These are phyloP conservation scores for Siniperca chuatsi DNA, from an alignment of 2,113 vertebrate genomes.

Conservation along the genomic window DNA sequence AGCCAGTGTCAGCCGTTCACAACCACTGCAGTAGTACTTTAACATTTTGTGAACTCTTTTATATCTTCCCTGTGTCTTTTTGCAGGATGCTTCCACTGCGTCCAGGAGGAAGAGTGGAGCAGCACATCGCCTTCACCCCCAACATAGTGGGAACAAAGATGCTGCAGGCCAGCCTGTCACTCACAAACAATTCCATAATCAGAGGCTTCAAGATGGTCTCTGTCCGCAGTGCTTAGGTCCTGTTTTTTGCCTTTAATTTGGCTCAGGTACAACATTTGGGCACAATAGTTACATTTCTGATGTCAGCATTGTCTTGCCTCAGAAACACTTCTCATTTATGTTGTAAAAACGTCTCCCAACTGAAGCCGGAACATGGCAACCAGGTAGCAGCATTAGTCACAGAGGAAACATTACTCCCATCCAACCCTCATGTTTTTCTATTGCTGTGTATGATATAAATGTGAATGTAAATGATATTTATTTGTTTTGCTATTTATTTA, in stretches of 20 bases:
- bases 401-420: not conserved
- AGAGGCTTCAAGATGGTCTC: constrained; percentile 75
- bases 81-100: constrained; percentile 62
- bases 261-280: not conserved
- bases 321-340: not conserved
- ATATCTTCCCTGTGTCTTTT: not conserved
- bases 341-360: not conserved
- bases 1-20: not conserved
- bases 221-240: constrained; percentile 47
- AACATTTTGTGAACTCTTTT: not conserved
- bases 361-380: not conserved
- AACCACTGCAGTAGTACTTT: no score
- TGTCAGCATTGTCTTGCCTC: not conserved
- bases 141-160: constrained; percentile 69
- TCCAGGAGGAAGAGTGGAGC: constrained; percentile 60
- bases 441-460: not conserved
- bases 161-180: constrained; percentile 73
- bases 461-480: constrained; percentile 43
- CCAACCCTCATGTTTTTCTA: not conserved
- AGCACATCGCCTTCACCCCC: constrained; percentile 61
- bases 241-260: not conserved
- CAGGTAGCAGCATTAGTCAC: not conserved
- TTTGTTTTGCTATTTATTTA: constrained; percentile 32
- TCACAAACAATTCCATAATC: constrained; percentile 50
- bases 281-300: not conserved